Percentiles rank a stretch among this genome's conserved stretches.
Conservation (phyloP, 2,888 invertebrate genomes). For the Eupithecia exiguata region DNA sequence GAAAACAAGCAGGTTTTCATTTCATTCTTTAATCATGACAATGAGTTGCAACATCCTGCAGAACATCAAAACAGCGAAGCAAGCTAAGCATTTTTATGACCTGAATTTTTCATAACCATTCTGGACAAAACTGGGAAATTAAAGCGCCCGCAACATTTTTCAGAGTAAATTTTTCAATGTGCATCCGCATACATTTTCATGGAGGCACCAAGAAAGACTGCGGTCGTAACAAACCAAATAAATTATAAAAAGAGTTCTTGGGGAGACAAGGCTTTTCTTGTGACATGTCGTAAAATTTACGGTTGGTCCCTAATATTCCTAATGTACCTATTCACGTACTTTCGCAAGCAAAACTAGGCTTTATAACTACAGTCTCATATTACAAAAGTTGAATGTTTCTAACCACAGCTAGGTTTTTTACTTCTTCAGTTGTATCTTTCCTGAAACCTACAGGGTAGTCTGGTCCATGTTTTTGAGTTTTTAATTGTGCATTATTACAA, state of each 20-base stretch:
- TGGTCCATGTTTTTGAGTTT: neutral
- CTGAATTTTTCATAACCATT: slow-evolving; percentile 35
- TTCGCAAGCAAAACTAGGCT: slow-evolving; percentile 66
- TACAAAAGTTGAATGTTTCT: slow-evolving; percentile 22
- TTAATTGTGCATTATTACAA: neutral
- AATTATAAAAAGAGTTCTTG: slow-evolving; percentile 80
- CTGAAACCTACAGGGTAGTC: neutral
- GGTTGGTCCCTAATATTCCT: slow-evolving; percentile 79
- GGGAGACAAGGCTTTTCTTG: slow-evolving; percentile 75
- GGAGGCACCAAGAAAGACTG: slow-evolving; percentile 55
- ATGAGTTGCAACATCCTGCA: slow-evolving; percentile 28
- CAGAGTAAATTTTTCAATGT: slow-evolving; percentile 55
- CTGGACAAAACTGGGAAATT: slow-evolving; percentile 24
- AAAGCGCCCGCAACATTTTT: slow-evolving; percentile 34
- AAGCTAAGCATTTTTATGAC: slow-evolving; percentile 30
- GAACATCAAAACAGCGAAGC: slow-evolving; percentile 22
- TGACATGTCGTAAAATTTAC: slow-evolving; percentile 83
- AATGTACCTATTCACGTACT: slow-evolving; percentile 74
- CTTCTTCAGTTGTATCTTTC: neutral
- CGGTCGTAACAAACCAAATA: slow-evolving; percentile 76
- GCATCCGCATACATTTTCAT: slow-evolving; percentile 61
- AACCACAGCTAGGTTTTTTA: neutral
- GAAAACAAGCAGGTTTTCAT: slow-evolving; percentile 18
- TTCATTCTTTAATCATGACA: slow-evolving; percentile 29
- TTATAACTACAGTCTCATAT: slow-evolving; percentile 66